These are phyloP conservation scores for Nowickia ferox DNA, from an alignment of 2,888 invertebrate species.

Conservation along the genomic window DNA sequence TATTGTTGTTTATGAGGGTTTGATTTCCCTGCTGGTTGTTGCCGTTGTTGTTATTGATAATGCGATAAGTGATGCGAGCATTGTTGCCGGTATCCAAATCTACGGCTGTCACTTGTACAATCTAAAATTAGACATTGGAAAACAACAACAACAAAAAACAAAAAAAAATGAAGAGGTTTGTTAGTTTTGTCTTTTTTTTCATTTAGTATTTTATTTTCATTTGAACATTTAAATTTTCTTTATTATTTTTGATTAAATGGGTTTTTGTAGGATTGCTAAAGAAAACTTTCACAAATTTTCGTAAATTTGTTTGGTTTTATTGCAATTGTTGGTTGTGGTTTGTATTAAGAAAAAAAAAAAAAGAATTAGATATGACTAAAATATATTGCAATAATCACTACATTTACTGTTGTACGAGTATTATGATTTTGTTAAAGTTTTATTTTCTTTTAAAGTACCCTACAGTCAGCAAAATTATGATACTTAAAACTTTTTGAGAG, in stretches of 20 bases:
- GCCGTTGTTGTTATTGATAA: conserved; percentile 82
- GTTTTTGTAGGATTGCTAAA: background rate
- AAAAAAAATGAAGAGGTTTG: conserved; percentile 33
- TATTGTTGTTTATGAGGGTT: conserved; percentile 64
- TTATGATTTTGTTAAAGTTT: background rate
- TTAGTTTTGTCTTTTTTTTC: conserved; percentile 34
- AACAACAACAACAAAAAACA: background rate
- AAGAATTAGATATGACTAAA: background rate
- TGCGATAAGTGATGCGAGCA: conserved; percentile 93
- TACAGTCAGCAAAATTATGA: background rate
- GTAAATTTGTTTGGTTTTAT: conserved; percentile 35
- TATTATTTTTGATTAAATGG: conserved; percentile 28
- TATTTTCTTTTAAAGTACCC: background rate
- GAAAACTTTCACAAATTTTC: conserved; percentile 54
- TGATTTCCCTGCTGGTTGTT: conserved; percentile 77
- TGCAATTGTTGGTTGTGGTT: background rate
- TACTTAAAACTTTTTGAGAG: background rate
- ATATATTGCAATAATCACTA: conserved; percentile 3
- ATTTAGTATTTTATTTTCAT: conserved; percentile 34
- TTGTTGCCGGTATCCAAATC: conserved; percentile 98
- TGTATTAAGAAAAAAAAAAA: background rate
- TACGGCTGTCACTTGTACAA: conserved; percentile 93
- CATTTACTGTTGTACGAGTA: conserved; percentile 12
- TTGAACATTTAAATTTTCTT: conserved; percentile 45
- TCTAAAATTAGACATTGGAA: conserved; percentile 84